These are phyloP conservation scores for Tinea pellionella DNA, from an alignment of 2,888 invertebrate genomes.

Conservation along the genomic window DNA sequence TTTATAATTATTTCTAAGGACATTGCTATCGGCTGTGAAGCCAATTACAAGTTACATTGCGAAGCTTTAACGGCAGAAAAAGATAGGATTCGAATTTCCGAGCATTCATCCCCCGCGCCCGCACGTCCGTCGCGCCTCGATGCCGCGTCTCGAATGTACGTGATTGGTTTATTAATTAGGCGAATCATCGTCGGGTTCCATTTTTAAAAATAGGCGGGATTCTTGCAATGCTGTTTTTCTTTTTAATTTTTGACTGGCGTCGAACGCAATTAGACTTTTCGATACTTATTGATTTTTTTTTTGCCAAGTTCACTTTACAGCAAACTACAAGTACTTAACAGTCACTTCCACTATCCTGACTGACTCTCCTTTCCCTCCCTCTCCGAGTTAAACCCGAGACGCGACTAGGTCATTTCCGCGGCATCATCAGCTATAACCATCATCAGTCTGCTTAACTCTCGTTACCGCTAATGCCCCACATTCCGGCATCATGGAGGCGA, in stretches of 20 bases:
- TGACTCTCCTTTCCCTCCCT: no score
- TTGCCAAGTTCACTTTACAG: not conserved
- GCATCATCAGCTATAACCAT: no score
- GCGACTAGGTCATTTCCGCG: no score
- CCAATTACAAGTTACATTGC: conserved; percentile 64
- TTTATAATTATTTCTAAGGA: not conserved
- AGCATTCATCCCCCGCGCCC: conserved; percentile 66
- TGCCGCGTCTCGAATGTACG: conserved; percentile 68
- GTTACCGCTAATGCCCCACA: no score
- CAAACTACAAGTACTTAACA: no score
- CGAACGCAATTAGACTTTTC: conserved; percentile 64
- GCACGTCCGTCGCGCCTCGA: conserved; percentile 66
- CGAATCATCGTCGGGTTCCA: conserved; percentile 57
- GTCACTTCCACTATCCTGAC: no score
- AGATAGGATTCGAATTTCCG: conserved; percentile 65
- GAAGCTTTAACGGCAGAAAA: conserved; percentile 59
- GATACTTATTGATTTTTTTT: conserved; percentile 24
- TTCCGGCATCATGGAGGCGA: no score
- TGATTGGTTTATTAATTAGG: conserved; percentile 71
- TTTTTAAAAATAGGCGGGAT: conserved; percentile 71
- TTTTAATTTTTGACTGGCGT: conserved; percentile 62
- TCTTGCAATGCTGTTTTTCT: conserved; percentile 63
- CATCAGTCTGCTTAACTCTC: no score
- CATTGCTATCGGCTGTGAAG: conserved; percentile 35
- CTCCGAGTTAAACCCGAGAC: no score